Evolutionary conservation across 2,113 vertebrate species (phyloP).

Genomic region (Carettochelys insculpta): DNA sequence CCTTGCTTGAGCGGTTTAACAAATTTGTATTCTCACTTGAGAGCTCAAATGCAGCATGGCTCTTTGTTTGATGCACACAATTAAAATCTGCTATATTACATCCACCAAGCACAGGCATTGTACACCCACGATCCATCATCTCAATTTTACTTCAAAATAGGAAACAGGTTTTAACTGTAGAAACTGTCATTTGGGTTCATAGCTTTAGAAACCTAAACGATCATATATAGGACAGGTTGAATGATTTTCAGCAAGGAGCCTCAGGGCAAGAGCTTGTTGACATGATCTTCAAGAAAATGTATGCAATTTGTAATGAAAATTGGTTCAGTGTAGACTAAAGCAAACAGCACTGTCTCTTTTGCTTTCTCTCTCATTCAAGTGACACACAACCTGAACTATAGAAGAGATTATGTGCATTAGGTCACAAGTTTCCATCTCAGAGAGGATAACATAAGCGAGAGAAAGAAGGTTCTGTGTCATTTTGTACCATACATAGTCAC

Average conservation of each 20-base stretch:
- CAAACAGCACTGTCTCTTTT: background rate
- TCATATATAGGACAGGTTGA: background rate
- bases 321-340: background rate
- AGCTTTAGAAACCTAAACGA: background rate
- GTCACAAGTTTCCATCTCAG: background rate
- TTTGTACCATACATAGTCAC: background rate
- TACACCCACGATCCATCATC: accelerated
- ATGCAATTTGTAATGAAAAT: background rate
- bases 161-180: background rate
- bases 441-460: background rate
- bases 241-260: background rate
- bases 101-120: background rate
- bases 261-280: background rate
- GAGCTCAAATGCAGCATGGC: background rate
- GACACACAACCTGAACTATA: background rate
- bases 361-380: background rate
- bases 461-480: background rate
- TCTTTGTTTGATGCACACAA: background rate
- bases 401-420: background rate
- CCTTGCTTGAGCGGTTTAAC: background rate
- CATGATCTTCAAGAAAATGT: background rate
- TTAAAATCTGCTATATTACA: background rate
- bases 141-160: background rate
- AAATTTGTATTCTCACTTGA: background rate
- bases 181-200: background rate